A percentile compares a stretch with the other conserved stretches of the same genome.
Conservation (phyloP, 2,113 vertebrate genomes). For the Eulacestoma nigropectus region DNA sequence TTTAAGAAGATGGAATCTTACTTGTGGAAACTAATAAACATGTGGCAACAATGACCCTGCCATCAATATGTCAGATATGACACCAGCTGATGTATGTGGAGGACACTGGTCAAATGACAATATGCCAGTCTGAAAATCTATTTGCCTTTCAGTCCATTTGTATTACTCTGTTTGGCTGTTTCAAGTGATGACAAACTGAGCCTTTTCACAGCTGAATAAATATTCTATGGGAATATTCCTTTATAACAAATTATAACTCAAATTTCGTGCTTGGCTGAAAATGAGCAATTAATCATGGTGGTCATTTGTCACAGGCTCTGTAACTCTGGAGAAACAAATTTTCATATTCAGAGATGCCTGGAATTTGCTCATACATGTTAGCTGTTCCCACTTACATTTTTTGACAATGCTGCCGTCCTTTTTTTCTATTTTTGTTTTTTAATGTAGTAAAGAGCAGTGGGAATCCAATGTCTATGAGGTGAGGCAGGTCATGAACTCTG, state of each 20-base stretch:
- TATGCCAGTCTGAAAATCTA: neutral
- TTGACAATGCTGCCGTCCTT: neutral
- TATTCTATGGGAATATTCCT: neutral
- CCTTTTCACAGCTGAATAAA: neutral
- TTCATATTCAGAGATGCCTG: neutral
- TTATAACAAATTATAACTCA: neutral
- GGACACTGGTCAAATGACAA: neutral
- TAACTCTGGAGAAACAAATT: neutral
- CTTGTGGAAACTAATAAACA: neutral
- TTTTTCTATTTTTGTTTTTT: neutral
- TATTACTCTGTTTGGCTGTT: neutral
- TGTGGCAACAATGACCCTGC: neutral
- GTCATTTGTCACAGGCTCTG: neutral
- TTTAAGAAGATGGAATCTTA: neutral
- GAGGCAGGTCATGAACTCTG: neutral
- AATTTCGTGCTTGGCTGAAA: constrained; percentile 10
- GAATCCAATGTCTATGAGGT: neutral
- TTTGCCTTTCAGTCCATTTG: neutral
- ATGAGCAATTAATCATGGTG: constrained; percentile 7
- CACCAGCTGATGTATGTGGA: neutral
- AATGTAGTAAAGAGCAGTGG: neutral
- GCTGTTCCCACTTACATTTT: neutral
- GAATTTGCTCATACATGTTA: neutral
- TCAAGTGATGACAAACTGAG: neutral
- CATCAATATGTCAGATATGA: neutral